A percentile compares a stretch with the other conserved stretches of the same genome.
Conservation (phyloP, 2,888 invertebrate species). For the Hemithea aestivaria region DNA sequence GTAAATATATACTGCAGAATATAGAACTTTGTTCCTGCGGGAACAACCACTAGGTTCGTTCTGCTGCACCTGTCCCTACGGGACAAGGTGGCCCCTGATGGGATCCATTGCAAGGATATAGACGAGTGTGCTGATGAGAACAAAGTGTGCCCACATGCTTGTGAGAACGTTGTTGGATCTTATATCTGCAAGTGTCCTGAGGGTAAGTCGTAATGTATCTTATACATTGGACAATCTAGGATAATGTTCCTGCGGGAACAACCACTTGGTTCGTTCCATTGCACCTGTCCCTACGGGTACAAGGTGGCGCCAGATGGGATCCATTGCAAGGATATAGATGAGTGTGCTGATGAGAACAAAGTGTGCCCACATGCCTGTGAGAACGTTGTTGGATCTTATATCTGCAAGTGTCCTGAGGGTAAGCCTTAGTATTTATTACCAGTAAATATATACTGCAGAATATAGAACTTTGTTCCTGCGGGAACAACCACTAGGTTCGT, state of each 20-base stretch:
- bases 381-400: constrained; percentile 90
- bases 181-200: constrained; percentile 90
- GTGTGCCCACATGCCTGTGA: constrained; percentile 90
- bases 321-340: constrained; percentile 93
- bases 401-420: constrained; percentile 91
- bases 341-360: constrained; percentile 87
- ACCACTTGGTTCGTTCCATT: constrained; percentile 91
- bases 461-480: too few relatives aligned
- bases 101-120: constrained; percentile 89
- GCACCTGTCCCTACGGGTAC: constrained; percentile 93
- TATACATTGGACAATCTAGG: too few relatives aligned
- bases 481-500: too few relatives aligned
- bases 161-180: constrained; percentile 91
- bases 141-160: constrained; percentile 90
- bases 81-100: constrained; percentile 88
- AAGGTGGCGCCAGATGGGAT: constrained; percentile 88
- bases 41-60: too few relatives aligned
- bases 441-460: too few relatives aligned
- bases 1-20: too few relatives aligned
- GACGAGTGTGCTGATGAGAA: constrained; percentile 90
- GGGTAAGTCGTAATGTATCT: constrained; percentile 46
- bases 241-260: too few relatives aligned
- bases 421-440: too few relatives aligned
- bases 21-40: too few relatives aligned
- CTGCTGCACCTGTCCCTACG: constrained; percentile 92